Conservation (phyloP, 2,888 invertebrate genomes). For the Dryomyza anilis region DNA sequence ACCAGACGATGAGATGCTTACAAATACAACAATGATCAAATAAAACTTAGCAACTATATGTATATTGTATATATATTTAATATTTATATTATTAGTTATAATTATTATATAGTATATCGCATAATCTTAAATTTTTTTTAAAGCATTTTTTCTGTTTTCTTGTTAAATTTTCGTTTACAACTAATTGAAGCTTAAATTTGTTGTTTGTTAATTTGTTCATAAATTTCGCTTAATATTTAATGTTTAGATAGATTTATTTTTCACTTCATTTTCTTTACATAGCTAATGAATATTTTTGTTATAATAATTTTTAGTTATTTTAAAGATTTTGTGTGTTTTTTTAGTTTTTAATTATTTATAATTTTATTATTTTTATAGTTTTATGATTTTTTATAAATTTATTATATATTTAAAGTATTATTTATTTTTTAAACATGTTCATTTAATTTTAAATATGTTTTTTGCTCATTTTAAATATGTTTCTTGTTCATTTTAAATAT, state of each 20-base stretch:
- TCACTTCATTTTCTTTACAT: slow-evolving; percentile 11
- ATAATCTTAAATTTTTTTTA: slow-evolving; percentile 22
- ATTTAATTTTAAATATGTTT: too few relatives aligned
- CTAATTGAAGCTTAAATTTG: slow-evolving; percentile 26
- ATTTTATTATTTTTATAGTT: slow-evolving; percentile 5
- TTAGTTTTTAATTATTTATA: too few relatives aligned
- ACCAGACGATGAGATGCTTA: slow-evolving; percentile 24
- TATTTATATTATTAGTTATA: slow-evolving; percentile 11
- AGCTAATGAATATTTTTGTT: slow-evolving; percentile 10
- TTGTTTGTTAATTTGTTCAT: too few relatives aligned
- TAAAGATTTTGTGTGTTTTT: slow-evolving; percentile 1
- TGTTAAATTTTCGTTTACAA: too few relatives aligned
- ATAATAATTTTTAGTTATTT: too few relatives aligned
- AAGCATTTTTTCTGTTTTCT: slow-evolving; percentile 25
- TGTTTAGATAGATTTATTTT: background rate
- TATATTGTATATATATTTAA: slow-evolving; percentile 25
- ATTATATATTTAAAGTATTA: background rate
- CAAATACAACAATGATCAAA: slow-evolving; percentile 14
- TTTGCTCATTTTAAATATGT: too few relatives aligned
- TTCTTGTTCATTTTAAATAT: too few relatives aligned
- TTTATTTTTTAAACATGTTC: too few relatives aligned
- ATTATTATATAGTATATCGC: slow-evolving; percentile 17
- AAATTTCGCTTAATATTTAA: slow-evolving; percentile 21
- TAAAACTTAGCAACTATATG: slow-evolving; percentile 21
- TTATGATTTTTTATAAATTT: slow-evolving; percentile 36